A percentile compares a stretch with the other conserved stretches of the same genome.
Conservation (phyloP, 2,797 vertebrate genomes). For the Labeo calbasu region DNA sequence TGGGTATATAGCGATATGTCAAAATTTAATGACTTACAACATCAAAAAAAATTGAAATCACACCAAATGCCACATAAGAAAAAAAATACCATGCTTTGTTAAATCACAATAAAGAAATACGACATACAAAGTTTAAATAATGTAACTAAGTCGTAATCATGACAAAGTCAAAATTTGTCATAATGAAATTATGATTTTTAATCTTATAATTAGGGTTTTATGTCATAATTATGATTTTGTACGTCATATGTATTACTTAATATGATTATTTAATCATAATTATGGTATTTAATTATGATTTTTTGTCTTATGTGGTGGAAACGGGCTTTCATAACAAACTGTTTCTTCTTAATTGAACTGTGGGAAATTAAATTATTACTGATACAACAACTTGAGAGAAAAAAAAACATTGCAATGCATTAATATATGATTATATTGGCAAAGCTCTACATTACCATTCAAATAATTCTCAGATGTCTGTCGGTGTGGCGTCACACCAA, state of each 20-base stretch:
- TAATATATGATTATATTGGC: no score
- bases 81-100: background rate
- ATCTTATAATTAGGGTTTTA: background rate
- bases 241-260: background rate
- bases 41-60: background rate
- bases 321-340: background rate
- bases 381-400: background rate
- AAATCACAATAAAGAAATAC: background rate
- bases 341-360: background rate
- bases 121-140: background rate
- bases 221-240: background rate
- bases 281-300: background rate
- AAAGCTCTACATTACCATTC: no score
- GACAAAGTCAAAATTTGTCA: background rate
- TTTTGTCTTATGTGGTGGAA: background rate
- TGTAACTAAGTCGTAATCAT: background rate
- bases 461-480: no score
- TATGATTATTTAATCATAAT: background rate
- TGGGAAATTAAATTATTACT: background rate
- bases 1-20: background rate
- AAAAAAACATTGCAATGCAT: background rate
- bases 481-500: no score
- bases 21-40: background rate
- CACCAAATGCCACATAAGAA: background rate
- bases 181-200: background rate